These are phyloP conservation scores for Prietella phreatophila DNA, from an alignment of 2,113 vertebrate species.

Conservation along the genomic window DNA sequence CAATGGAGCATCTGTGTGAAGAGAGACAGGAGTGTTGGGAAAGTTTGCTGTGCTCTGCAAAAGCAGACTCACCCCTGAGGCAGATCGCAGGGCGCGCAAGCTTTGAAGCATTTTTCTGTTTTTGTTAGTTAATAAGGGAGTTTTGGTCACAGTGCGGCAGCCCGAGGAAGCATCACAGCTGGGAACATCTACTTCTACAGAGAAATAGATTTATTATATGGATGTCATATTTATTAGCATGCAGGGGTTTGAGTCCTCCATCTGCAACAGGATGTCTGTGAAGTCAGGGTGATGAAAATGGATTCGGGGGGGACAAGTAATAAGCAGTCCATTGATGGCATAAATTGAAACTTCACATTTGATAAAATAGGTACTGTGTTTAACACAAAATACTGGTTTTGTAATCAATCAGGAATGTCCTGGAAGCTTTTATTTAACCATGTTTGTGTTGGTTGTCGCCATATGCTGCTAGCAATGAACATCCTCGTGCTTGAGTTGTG, in stretches of 20 bases:
- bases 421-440: not conserved
- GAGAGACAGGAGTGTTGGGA: conserved; percentile 49
- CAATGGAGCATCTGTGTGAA: conserved; percentile 67
- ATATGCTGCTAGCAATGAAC: not conserved
- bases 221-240: not conserved
- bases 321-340: not conserved
- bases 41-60: conserved; percentile 38
- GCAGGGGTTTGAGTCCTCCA: not conserved
- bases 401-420: not conserved
- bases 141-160: not conserved
- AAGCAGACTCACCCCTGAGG: conserved; percentile 4
- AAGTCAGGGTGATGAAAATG: not conserved
- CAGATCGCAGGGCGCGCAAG: not conserved
- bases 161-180: conserved; percentile 6
- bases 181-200: conserved; percentile 35
- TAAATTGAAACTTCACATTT: not conserved
- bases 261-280: not conserved
- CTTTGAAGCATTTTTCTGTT: conserved; percentile 29
- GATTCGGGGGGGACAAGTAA: no score
- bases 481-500: not conserved
- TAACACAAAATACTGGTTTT: not conserved
- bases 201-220: not conserved
- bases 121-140: not conserved
- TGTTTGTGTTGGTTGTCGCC: not conserved
- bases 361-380: not conserved